Evolutionary conservation across 1,140 invertebrate species (phyloP).

Genomic region (Proctacanthus coquilletti): DNA sequence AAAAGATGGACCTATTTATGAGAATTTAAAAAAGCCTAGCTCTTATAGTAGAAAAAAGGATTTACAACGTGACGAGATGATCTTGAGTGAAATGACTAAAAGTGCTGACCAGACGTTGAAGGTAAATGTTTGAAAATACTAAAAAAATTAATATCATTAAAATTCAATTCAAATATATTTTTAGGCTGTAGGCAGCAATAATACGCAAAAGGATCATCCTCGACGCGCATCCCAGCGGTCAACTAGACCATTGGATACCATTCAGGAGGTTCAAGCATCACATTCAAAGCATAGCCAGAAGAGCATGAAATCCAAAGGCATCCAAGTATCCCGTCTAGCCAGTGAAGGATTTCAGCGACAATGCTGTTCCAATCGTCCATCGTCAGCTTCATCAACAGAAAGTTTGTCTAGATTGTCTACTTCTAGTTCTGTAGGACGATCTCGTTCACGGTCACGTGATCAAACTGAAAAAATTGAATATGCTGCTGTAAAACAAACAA

Average conservation of each 20-base stretch:
- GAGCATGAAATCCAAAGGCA: conserved; percentile 4
- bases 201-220: conserved; percentile 24
- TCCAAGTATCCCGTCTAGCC: conserved; percentile 1
- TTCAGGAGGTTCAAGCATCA: conserved; percentile 18
- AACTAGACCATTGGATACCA: conserved; percentile 23
- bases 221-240: conserved; percentile 21
- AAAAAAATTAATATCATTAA: no score
- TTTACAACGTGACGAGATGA: conserved; percentile 22
- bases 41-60: conserved; percentile 22
- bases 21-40: conserved; percentile 14
- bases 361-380: conserved; percentile 13
- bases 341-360: no score
- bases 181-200: conserved; percentile 21
- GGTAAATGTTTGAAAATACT: no score
- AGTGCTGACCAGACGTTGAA: conserved; percentile 28
- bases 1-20: conserved; percentile 7
- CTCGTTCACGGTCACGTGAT: no score
- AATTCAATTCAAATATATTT: no score
- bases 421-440: no score
- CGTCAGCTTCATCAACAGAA: conserved; percentile 24
- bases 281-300: background rate
- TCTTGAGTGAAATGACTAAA: conserved; percentile 27
- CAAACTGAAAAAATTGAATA: conserved; percentile 5
- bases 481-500: conserved; percentile 1
- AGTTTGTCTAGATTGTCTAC: conserved; percentile 13